Percentiles rank a stretch among this genome's conserved stretches.
phyloP scores from a whole-genome alignment of 1,140 invertebrate species.

The Dysdera silvatica region DNA sequence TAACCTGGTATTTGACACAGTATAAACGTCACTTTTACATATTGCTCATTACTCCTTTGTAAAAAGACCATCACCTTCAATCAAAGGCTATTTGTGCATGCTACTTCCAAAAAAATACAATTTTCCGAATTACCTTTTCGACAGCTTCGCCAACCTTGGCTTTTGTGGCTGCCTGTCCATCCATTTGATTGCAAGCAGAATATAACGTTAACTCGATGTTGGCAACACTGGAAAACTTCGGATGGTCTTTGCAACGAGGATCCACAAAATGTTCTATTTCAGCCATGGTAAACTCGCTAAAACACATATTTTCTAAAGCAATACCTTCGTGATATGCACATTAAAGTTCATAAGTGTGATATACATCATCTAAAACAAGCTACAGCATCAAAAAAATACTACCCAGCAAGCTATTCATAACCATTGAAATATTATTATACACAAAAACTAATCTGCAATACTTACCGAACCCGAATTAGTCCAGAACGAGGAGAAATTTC shows the following conservation, averaged over 20 bases:
- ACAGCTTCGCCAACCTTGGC: conserved; percentile 71
- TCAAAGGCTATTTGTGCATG: no score
- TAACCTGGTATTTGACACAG: no score
- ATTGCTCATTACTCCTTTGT: no score
- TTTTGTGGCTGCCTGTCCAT: conserved; percentile 62
- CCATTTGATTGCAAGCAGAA: conserved; percentile 93
- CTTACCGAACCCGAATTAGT: conserved; percentile 72
- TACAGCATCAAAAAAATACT: no score
- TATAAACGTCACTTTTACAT: no score
- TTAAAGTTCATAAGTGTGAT: no score
- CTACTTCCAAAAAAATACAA: no score
- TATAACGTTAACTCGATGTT: conserved; percentile 71
- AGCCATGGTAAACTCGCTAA: conserved; percentile 94
- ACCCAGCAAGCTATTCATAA: no score
- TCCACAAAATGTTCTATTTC: conserved; percentile 99
- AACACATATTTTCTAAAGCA: no score
- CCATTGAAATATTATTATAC: neutral
- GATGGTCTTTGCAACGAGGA: conserved; percentile 75
- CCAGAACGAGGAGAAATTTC: conserved; percentile 98
- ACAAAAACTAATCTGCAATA: neutral
- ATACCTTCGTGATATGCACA: no score
- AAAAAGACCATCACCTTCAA: no score
- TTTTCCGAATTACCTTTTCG: conserved; percentile 47
- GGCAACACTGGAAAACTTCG: conserved; percentile 74
- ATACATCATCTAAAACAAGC: no score